These are phyloP conservation scores for Mus pahari DNA, from an alignment of 2,113 vertebrate genomes.

Conservation along the genomic window DNA sequence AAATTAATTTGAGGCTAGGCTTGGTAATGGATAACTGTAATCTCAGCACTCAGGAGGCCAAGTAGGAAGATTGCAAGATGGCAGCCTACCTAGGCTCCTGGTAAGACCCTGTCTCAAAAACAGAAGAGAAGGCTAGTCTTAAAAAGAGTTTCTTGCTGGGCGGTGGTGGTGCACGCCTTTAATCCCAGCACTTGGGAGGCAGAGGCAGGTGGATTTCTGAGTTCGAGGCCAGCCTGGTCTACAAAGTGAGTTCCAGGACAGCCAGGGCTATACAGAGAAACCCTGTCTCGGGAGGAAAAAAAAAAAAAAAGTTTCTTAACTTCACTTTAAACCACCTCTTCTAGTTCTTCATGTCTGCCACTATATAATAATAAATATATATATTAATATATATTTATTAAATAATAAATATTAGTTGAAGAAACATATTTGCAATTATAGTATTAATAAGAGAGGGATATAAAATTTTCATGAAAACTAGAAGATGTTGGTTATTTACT, in stretches of 20 bases:
- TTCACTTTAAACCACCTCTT: background rate
- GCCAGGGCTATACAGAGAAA: no score
- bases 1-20: background rate
- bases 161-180: no score
- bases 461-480: constrained; percentile 31
- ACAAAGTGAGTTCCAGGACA: no score
- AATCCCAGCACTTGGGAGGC: no score
- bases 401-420: constrained; percentile 43
- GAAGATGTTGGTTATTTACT: background rate
- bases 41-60: background rate
- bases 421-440: constrained; percentile 33
- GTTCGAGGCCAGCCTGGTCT: no score
- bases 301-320: background rate
- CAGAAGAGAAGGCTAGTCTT: background rate
- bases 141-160: no score
- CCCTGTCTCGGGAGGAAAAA: no score
- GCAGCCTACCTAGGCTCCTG: background rate
- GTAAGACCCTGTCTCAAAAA: background rate
- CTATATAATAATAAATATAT: no score
- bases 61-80: background rate
- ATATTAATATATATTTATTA: no score
- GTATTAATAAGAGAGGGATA: background rate
- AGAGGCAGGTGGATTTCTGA: no score
- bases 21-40: background rate
- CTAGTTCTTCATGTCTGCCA: background rate